A percentile compares a stretch with the other conserved stretches of the same genome.
Conservation (phyloP, 2,888 invertebrate species). For the Plutella xylostella region DNA sequence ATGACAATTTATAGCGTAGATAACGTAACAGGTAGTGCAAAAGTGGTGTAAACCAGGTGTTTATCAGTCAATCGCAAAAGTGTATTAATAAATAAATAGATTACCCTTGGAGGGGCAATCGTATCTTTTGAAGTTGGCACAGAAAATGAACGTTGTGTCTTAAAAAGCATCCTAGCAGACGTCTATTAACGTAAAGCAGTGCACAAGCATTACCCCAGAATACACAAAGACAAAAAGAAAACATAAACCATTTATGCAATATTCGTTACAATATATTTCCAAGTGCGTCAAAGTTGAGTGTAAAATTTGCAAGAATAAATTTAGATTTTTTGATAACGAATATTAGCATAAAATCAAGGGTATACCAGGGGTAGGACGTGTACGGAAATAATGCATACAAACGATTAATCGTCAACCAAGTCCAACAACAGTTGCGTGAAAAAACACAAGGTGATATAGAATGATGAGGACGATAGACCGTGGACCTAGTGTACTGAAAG, state of each 20-base stretch:
- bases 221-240: not conserved
- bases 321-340: constrained; percentile 4
- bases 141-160: constrained; percentile 93
- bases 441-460: constrained; percentile 35
- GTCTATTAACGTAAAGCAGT: constrained; percentile 40
- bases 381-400: constrained; percentile 31
- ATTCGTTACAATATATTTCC: too few relatives aligned
- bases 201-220: constrained; percentile 6
- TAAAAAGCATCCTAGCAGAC: constrained; percentile 83
- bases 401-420: constrained; percentile 47
- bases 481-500: constrained; percentile 20
- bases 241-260: not conserved
- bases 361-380: not conserved
- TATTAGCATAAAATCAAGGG: not conserved
- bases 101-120: constrained; percentile 63
- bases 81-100: too few relatives aligned
- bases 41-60: too few relatives aligned
- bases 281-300: too few relatives aligned
- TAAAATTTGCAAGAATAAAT: too few relatives aligned
- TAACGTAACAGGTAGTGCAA: too few relatives aligned
- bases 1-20: too few relatives aligned
- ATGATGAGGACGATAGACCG: constrained; percentile 17
- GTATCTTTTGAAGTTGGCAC: constrained; percentile 89
- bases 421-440: constrained; percentile 48
- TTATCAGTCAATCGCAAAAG: too few relatives aligned